Evolutionary conservation across 2,797 vertebrate species (phyloP), one percentile per base, ranked within the genome.

Genomic region (Halcyon badia): DNA sequence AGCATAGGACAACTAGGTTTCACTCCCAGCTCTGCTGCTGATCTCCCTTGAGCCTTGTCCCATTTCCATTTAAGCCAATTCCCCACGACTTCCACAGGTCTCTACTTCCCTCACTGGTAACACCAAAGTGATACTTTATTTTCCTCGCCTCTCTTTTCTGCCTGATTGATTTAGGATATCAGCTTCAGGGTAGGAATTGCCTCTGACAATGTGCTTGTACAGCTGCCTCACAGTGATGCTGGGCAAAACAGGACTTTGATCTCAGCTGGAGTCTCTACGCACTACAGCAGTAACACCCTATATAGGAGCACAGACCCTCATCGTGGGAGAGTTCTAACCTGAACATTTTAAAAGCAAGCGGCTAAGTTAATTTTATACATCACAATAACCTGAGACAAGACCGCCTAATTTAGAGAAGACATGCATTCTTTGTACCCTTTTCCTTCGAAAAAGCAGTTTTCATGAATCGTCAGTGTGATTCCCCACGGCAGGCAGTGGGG

Each of bases 31-130:
- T 87, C 87, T 82, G 83, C 35, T 26, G 56, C 83, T 91, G 13
- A 58, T 83, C 61, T 97, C 94, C 89, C 94, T n/a, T 35, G 82
- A 93, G 96, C 66, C 92, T 68, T 57, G 94, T 76, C 70, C 94
- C 64, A 83, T 41, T 97, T 96, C 81, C 64, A 52, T 31, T 66
- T 76, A 87, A 96, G n/a, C 62, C 33, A 54, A 60, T 20, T 85
- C 26, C 48, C 37, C 1, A 0, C 52, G 61, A 76, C 54, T 88
- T 94, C 37, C 80, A 65, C 2, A 4, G 52, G 22, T 81, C 16
- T 73, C 46, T 10, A 5, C 56, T 77, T 89, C 60, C 41, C 56
- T 73, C 4, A 0, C 51, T 21, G 33, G 51, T 84, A 78, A 78
- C 89, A 81, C 61, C 57, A 26, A 78, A 78, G 4, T 5, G 66